Evolutionary conservation across 2,888 invertebrate species (phyloP).

Genomic region (Trachelus iudaicus): DNA sequence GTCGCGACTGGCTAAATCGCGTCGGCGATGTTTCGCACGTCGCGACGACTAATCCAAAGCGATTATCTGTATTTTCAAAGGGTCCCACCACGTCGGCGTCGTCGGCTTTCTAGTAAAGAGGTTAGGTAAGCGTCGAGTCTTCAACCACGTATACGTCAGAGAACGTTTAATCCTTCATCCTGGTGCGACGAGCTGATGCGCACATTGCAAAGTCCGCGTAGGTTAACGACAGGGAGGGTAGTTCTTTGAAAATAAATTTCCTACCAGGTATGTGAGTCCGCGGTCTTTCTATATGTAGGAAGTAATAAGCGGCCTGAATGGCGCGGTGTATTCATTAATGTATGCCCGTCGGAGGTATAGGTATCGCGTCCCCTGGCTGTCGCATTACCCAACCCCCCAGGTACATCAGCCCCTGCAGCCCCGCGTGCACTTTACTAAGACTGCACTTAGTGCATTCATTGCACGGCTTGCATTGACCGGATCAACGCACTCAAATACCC

Average conservation of each 20-base stretch:
- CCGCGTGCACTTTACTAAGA: conserved; percentile 42
- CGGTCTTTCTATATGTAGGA: conserved; percentile 31
- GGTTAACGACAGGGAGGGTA: conserved; percentile 7
- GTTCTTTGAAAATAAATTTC: conserved; percentile 19
- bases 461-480: conserved; percentile 54
- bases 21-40: neutral
- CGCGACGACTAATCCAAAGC: neutral
- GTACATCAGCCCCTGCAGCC: conserved; percentile 6
- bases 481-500: conserved; percentile 53
- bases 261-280: neutral
- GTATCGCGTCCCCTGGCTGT: conserved; percentile 27
- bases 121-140: neutral
- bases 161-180: neutral
- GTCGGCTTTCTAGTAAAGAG: neutral
- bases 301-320: conserved; percentile 55
- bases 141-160: neutral
- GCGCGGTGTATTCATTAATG: conserved; percentile 54
- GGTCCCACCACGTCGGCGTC: neutral
- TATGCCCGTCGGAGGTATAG: conserved; percentile 37
- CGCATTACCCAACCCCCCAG: conserved; percentile 31
- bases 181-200: neutral
- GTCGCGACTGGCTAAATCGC: neutral
- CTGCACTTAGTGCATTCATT: conserved; percentile 58
- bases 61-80: neutral
- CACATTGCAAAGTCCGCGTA: neutral